phyloP scores from a whole-genome alignment of 2,113 vertebrate genomes.

The Halichoerus grypus region DNA sequence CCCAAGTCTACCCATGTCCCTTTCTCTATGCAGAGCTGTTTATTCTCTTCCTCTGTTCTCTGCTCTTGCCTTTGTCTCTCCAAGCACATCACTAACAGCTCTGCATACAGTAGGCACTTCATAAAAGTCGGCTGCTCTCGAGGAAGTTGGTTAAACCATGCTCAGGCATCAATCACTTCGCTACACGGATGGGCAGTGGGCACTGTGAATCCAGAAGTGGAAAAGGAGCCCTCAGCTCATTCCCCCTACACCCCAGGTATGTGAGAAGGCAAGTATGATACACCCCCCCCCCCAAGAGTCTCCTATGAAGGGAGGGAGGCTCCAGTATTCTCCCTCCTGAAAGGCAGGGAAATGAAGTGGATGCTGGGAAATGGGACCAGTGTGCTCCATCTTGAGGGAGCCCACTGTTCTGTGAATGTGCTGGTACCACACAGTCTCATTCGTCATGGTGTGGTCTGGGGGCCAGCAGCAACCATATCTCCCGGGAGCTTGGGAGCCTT shows the following conservation, averaged over 20 bases:
- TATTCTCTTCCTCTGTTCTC: neutral
- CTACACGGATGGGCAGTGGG: neutral
- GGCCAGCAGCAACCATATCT: neutral
- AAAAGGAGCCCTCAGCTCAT: neutral
- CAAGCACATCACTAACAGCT: neutral
- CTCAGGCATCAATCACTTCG: neutral
- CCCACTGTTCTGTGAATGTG: slow-evolving; percentile 43
- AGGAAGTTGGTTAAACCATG: neutral
- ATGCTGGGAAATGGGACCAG: slow-evolving; percentile 5
- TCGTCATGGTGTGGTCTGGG: neutral
- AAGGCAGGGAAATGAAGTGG: neutral
- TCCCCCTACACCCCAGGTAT: neutral
- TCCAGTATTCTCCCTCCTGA: neutral
- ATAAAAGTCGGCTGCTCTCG: neutral
- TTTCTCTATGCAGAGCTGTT: neutral
- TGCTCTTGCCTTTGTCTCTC: neutral
- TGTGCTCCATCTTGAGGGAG: slow-evolving; percentile 43
- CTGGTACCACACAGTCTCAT: slow-evolving; percentile 33
- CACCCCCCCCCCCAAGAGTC: accelerated
- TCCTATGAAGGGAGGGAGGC: neutral
- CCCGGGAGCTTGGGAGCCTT: neutral
- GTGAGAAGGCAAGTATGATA: neutral
- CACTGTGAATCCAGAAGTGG: neutral
- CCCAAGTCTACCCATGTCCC: neutral
- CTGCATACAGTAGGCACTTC: neutral